Conservation (phyloP, 2,888 invertebrate genomes). For the Lordiphosa andalusiaca region DNA sequence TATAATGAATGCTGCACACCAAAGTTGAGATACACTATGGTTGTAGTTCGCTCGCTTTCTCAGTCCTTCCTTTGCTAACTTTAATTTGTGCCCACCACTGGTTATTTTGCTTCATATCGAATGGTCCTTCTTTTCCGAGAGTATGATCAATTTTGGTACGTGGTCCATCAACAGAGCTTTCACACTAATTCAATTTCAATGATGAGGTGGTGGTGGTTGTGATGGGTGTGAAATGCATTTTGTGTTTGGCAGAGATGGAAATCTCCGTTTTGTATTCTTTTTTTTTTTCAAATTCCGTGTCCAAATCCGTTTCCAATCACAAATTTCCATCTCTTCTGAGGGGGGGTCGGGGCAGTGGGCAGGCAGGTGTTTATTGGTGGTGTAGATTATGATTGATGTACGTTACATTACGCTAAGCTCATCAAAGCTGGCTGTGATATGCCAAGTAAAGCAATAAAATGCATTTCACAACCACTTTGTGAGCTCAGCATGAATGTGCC, state of each 20-base stretch:
- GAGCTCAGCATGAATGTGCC: slow-evolving; percentile 80
- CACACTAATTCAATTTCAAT: neutral
- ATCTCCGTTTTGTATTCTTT: neutral
- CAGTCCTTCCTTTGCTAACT: too few relatives aligned
- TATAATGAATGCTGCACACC: too few relatives aligned
- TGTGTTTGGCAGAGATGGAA: slow-evolving; percentile 6
- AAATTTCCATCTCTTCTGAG: slow-evolving; percentile 7
- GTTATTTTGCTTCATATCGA: too few relatives aligned
- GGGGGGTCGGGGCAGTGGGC: too few relatives aligned
- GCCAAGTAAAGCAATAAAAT: slow-evolving; percentile 80
- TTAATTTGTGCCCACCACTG: too few relatives aligned
- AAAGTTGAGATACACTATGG: too few relatives aligned
- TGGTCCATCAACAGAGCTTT: too few relatives aligned
- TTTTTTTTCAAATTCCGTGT: slow-evolving; percentile 1
- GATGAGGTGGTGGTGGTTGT: neutral
- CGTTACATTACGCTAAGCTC: slow-evolving; percentile 83
- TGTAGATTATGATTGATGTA: slow-evolving; percentile 54
- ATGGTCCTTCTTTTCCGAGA: too few relatives aligned
- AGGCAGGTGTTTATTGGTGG: slow-evolving; percentile 6
- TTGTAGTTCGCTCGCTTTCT: too few relatives aligned
- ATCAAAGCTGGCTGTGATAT: slow-evolving; percentile 99
- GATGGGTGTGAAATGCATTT: neutral
- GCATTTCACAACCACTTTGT: slow-evolving; percentile 94
- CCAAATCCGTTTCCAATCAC: slow-evolving; percentile 1
- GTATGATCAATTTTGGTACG: too few relatives aligned